These are phyloP conservation scores for Pecten maximus DNA, from an alignment of 2,888 invertebrate genomes.

Conservation along the genomic window DNA sequence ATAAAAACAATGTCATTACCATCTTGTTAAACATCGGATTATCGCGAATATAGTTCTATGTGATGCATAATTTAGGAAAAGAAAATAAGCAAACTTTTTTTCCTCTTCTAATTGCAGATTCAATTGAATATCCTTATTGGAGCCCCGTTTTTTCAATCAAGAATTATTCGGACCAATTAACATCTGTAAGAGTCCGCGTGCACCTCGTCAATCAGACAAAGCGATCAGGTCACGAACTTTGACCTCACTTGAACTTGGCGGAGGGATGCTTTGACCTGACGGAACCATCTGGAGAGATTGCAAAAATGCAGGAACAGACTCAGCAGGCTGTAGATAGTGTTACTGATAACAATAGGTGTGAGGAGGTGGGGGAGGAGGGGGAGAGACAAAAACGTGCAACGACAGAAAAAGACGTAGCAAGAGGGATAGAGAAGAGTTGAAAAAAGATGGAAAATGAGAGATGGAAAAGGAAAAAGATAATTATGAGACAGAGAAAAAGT, in stretches of 20 bases:
- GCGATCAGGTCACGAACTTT: conserved; percentile 8
- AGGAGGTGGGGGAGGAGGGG: background rate
- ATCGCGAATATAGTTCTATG: too few relatives aligned
- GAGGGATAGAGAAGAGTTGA: too few relatives aligned
- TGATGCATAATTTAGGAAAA: too few relatives aligned
- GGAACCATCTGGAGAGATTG: conserved; percentile 11
- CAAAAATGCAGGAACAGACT: background rate
- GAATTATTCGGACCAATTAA: background rate
- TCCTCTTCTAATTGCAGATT: too few relatives aligned
- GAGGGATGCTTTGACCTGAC: background rate
- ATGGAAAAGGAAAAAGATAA: too few relatives aligned
- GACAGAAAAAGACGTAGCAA: background rate
- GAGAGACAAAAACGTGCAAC: background rate
- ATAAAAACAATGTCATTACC: too few relatives aligned
- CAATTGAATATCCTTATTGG: background rate
- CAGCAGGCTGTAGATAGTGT: background rate
- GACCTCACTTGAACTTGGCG: background rate
- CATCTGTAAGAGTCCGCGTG: background rate
- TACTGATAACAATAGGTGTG: background rate
- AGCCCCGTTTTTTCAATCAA: background rate
- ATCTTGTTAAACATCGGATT: too few relatives aligned
- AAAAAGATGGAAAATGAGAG: too few relatives aligned
- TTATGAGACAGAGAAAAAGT: too few relatives aligned
- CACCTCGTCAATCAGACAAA: conserved; percentile 24
- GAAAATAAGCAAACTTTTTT: too few relatives aligned